Conservation (phyloP, 1,140 invertebrate genomes). For the Drosophila busckii region DNA sequence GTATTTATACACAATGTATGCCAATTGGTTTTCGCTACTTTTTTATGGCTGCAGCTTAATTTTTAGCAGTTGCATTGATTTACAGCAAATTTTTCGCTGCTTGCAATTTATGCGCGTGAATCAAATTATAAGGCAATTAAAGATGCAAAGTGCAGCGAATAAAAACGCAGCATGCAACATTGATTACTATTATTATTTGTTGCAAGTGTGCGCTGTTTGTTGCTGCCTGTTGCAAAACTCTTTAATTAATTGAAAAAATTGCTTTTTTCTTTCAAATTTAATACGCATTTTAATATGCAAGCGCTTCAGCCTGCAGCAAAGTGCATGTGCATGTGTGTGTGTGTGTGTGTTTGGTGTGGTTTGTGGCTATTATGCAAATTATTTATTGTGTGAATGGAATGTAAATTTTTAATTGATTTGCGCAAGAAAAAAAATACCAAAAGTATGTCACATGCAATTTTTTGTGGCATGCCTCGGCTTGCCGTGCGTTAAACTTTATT, state of each 20-base stretch:
- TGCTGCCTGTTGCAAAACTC: too few species aligned
- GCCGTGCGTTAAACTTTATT: slow-evolving; percentile 6
- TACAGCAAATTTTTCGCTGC: neutral
- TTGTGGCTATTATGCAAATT: slow-evolving; percentile 62
- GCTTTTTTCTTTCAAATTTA: slow-evolving; percentile 3
- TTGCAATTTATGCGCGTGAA: slow-evolving; percentile 41
- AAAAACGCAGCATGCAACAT: too few species aligned
- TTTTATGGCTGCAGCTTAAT: too few species aligned
- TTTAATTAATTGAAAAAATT: slow-evolving; percentile 25
- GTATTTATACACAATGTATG: too few species aligned
- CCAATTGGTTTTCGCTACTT: too few species aligned
- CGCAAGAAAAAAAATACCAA: slow-evolving; percentile 3
- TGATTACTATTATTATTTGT: too few species aligned
- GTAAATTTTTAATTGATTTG: slow-evolving; percentile 73
- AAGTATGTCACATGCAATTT: slow-evolving; percentile 63
- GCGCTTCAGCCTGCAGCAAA: slow-evolving; percentile 29
- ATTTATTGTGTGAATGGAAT: slow-evolving; percentile 72
- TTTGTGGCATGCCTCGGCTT: slow-evolving; percentile 24
- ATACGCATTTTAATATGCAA: neutral
- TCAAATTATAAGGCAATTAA: slow-evolving; percentile 66
- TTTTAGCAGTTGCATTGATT: neutral
- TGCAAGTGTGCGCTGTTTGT: too few species aligned
- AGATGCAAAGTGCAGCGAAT: too few species aligned
- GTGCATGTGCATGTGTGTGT: slow-evolving; percentile 5
- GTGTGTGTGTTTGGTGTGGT: slow-evolving; percentile 15